Evolutionary conservation across 2,797 vertebrate genomes (phyloP), one percentile per base, ranked within the genome.

Genomic region (Etheostoma perlongum): DNA sequence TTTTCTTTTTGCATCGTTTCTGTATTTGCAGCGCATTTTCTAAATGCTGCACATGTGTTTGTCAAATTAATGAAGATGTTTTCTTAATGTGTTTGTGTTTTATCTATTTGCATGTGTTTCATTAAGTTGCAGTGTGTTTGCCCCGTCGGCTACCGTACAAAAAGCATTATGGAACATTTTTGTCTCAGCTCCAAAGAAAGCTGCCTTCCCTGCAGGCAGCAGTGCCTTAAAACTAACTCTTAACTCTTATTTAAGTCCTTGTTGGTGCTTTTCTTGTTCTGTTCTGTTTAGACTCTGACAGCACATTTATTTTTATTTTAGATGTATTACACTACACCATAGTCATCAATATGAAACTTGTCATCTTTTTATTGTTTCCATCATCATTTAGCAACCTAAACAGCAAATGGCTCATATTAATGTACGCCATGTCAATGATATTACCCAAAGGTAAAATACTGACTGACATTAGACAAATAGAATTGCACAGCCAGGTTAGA

Each of bases 401-500:
- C 67, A 48, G 76, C 46, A 72, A 85, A 87, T 73, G 72, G 63
- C 74, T 62, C 40, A 53, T 27, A 0, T 23, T 82, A 66, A 83
- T 61, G 55, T 52, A 40, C 10, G 36, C 36, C 36, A 53, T 61
- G 48, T 60, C 49, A 14, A 76, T 80, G 72, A 85, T 75, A 61
- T 65, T 46, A 74, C 82, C 82, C 76, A 27, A 73, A 81, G 80
- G 78, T 61, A 53, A 79, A 79, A 79, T 75, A 66, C 59, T 86
- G 75, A 79, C 60, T 86, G 75, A 79, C 60, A 67, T 48, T 54
- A 84, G 74, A 78, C 63, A 65, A 81, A 84, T 52, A 83, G 69
- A 82, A 63, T 25, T 59, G 69, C 61, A 67, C 60, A 71, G 68
- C 66, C 63, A 77, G 72, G 87, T 85, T 79, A 73, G 60, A 87